These are phyloP conservation scores for Pseudomyrmex concolor DNA, from an alignment of 1,140 invertebrate species.

Conservation along the genomic window DNA sequence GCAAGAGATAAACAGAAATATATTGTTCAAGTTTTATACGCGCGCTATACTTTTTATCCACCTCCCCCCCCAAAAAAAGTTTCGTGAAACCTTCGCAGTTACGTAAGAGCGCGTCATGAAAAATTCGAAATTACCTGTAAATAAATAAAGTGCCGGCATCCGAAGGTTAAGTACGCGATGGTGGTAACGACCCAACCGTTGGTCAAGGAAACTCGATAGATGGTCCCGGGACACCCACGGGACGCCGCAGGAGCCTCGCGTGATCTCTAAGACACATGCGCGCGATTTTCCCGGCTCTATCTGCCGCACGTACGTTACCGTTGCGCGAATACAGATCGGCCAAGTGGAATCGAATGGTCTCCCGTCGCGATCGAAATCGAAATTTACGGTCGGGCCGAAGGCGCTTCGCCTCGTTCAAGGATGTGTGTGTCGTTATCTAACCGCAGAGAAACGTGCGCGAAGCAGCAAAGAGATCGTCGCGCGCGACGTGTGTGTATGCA, in stretches of 20 bases:
- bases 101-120: constrained; percentile 5
- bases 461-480: constrained; percentile 8
- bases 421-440: constrained; percentile 55
- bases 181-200: constrained; percentile 18
- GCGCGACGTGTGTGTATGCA: constrained; percentile 8
- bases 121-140: constrained; percentile 39
- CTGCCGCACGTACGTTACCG: constrained; percentile 37
- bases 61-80: no score
- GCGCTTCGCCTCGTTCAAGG: constrained; percentile 69
- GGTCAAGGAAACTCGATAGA: constrained; percentile 54
- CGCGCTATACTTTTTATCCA: no score
- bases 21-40: no score
- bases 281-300: constrained; percentile 54
- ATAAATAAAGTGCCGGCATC: constrained; percentile 49
- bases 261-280: constrained; percentile 60
- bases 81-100: not conserved
- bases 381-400: constrained; percentile 74
- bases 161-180: constrained; percentile 42
- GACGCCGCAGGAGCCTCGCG: constrained; percentile 50
- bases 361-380: constrained; percentile 78
- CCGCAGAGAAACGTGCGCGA: constrained; percentile 64
- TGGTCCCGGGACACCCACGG: constrained; percentile 47
- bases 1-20: no score
- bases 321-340: constrained; percentile 63
- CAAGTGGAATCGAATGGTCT: constrained; percentile 79